Evolutionary conservation across 1,140 invertebrate genomes (phyloP).

Genomic region (Cylas formicarius): DNA sequence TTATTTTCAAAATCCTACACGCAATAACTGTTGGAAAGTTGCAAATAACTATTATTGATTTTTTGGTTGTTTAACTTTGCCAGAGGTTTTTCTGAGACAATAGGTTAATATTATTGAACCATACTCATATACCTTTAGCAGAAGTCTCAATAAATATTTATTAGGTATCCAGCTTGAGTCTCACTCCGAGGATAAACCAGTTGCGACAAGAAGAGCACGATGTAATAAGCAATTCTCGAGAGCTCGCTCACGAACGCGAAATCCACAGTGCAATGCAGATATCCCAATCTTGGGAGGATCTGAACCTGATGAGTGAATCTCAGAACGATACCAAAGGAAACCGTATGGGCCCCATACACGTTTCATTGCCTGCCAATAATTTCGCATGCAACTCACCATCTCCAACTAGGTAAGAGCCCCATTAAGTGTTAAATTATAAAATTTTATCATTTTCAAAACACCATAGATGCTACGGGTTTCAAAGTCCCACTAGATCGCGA

Average conservation of each 20-base stretch:
- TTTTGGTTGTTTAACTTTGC: too few relatives aligned
- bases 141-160: slow-evolving; percentile 3
- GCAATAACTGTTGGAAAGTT: too few relatives aligned
- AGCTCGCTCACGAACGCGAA: slow-evolving; percentile 84
- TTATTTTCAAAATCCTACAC: slow-evolving; percentile 23
- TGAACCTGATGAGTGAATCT: slow-evolving; percentile 64
- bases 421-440: too few relatives aligned
- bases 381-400: slow-evolving; percentile 56
- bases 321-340: slow-evolving; percentile 39
- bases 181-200: slow-evolving; percentile 77
- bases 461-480: slow-evolving; percentile 31
- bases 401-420: slow-evolving; percentile 49
- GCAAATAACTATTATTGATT: too few relatives aligned
- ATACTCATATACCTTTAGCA: too few relatives aligned
- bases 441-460: too few relatives aligned
- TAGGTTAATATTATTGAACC: too few relatives aligned
- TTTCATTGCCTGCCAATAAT: slow-evolving; percentile 38
- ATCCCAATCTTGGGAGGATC: slow-evolving; percentile 83
- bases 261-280: slow-evolving; percentile 82
- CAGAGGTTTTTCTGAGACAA: too few relatives aligned
- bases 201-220: slow-evolving; percentile 81
- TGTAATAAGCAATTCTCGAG: slow-evolving; percentile 68
- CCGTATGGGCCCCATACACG: slow-evolving; percentile 39
- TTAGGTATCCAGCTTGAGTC: slow-evolving; percentile 52
- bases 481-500: slow-evolving; percentile 39